These are phyloP conservation scores for Caenorhabditis uteleia DNA, from an alignment of 2,888 invertebrate genomes.

Conservation along the genomic window DNA sequence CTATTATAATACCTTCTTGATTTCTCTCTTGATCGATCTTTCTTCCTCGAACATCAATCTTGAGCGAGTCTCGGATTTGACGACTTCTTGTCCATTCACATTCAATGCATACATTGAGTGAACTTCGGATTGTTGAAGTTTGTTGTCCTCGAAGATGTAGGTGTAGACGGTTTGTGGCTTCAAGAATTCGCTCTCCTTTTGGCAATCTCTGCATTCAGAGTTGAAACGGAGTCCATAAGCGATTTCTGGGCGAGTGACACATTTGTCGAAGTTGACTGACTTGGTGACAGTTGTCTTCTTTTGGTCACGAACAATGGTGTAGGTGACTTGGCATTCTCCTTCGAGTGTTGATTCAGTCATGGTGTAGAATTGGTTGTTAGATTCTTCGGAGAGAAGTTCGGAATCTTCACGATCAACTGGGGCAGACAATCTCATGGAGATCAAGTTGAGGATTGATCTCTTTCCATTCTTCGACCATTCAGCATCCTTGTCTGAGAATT, in stretches of 20 bases:
- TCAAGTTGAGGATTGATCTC: conserved; percentile 61
- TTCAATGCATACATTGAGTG: conserved; percentile 41
- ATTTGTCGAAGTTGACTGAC: conserved; percentile 71
- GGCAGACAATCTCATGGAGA: conserved; percentile 44
- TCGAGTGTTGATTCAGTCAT: conserved; percentile 56
- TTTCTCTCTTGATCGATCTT: conserved; percentile 28
- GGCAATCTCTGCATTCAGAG: conserved; percentile 42
- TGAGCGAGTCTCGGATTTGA: conserved; percentile 45
- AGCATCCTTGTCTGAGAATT: conserved; percentile 51
- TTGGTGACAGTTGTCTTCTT: conserved; percentile 40
- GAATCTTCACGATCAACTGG: conserved; percentile 25
- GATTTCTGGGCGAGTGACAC: conserved; percentile 64
- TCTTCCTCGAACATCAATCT: conserved; percentile 35
- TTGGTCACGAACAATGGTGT: conserved; percentile 38
- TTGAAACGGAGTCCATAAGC: conserved; percentile 41
- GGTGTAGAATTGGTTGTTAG: conserved; percentile 30
- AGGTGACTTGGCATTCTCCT: conserved; percentile 60
- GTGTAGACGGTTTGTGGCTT: conserved; percentile 46
- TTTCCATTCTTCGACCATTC: conserved; percentile 67
- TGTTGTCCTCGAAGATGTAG: conserved; percentile 37
- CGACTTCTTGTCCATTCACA: conserved; percentile 39
- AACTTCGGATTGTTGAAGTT: conserved; percentile 46
- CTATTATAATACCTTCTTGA: conserved; percentile 40
- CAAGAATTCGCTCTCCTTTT: conserved; percentile 12
- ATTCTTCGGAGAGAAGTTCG: too few species aligned